Conservation (phyloP, 1,140 invertebrate genomes). For the Dreissena rostriformis region DNA sequence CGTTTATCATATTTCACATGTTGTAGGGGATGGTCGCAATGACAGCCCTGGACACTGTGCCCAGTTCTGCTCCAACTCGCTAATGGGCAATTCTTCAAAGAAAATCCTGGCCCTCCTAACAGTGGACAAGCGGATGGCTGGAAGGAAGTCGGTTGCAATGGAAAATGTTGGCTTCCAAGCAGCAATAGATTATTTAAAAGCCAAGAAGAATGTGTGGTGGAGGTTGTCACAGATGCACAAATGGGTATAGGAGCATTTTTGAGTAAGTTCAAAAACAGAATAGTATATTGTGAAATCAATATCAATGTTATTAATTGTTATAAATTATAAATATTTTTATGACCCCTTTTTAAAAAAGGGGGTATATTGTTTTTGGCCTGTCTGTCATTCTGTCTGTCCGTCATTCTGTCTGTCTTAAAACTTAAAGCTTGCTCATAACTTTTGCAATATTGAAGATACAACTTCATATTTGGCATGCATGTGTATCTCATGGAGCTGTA, state of each 20-base stretch:
- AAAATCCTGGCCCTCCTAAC: constrained; percentile 16
- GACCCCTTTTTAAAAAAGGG: no score
- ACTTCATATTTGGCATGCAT: no score
- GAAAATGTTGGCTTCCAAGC: not conserved
- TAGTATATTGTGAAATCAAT: no score
- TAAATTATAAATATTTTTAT: no score
- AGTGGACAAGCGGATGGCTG: constrained; percentile 16
- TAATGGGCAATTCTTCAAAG: constrained; percentile 23
- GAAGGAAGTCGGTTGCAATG: constrained; percentile 25
- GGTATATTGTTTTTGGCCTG: no score
- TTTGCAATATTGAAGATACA: no score
- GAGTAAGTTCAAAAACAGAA: constrained; percentile 57
- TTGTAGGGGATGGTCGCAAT: constrained; percentile 34
- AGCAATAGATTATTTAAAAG: not conserved
- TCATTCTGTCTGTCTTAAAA: no score
- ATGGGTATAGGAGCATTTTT: constrained; percentile 37
- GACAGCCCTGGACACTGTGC: constrained; percentile 44
- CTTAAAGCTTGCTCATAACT: no score
- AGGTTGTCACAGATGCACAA: constrained; percentile 57
- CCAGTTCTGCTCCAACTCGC: constrained; percentile 32
- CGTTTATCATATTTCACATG: not conserved
- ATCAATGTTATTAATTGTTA: no score
- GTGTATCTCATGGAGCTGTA: no score
- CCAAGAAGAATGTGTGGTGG: constrained; percentile 13
- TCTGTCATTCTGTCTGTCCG: no score